Evolutionary conservation across 2,797 vertebrate genomes (phyloP).

Genomic region (Luscinia megarhynchos): DNA sequence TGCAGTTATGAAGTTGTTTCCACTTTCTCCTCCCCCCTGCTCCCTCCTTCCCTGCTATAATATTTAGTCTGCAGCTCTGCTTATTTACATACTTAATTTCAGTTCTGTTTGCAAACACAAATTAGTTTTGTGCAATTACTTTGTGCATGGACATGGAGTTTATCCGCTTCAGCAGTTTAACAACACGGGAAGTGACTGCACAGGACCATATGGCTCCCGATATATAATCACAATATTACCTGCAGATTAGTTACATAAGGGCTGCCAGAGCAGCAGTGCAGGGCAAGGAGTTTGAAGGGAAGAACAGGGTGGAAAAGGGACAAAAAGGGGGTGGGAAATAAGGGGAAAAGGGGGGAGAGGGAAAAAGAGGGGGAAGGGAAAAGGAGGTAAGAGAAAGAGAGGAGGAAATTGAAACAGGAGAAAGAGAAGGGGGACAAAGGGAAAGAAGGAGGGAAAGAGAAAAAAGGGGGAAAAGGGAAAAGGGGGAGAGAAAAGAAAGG

Average conservation of each 20-base stretch:
- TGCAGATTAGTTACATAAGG: constrained; percentile 79
- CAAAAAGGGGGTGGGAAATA: background rate
- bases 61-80: constrained; percentile 77
- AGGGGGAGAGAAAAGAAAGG: no score
- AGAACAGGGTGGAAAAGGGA: background rate
- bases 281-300: constrained; percentile 39
- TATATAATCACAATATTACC: constrained; percentile 80
- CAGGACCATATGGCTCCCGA: constrained; percentile 74
- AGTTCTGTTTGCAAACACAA: constrained; percentile 81
- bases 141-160: constrained; percentile 75
- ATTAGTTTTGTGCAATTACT: constrained; percentile 82
- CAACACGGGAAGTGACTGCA: constrained; percentile 53
- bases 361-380: no score
- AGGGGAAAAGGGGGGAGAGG: no score
- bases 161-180: constrained; percentile 72
- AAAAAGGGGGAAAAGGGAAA: background rate
- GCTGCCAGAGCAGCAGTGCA: constrained; percentile 63
- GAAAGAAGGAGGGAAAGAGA: background rate
- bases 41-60: constrained; percentile 35
- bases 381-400: no score
- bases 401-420: no score
- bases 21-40: background rate
- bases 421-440: background rate
- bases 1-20: constrained; percentile 58
- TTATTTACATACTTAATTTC: constrained; percentile 81